Evolutionary conservation across 2,888 invertebrate genomes (phyloP).

Genomic region (Hipparchia sbordonii): DNA sequence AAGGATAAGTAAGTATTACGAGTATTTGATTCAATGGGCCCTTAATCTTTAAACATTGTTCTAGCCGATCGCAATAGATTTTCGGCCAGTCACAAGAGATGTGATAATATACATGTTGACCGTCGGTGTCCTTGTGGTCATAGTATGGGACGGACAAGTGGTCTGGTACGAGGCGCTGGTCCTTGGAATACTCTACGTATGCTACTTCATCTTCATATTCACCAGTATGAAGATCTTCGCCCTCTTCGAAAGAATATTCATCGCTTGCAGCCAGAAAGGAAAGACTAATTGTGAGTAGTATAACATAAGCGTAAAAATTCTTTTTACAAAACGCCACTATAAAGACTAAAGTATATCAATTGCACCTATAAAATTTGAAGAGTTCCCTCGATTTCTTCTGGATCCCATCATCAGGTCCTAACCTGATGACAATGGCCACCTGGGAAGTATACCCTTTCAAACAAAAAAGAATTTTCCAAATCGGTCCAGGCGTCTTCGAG

Average conservation of each 20-base stretch:
- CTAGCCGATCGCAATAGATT: slow-evolving; percentile 89
- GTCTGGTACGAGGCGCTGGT: slow-evolving; percentile 91
- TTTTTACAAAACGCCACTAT: too few species aligned
- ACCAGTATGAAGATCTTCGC: slow-evolving; percentile 81
- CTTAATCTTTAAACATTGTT: slow-evolving; percentile 41
- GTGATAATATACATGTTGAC: slow-evolving; percentile 89
- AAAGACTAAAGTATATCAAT: too few species aligned
- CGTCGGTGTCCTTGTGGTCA: slow-evolving; percentile 85
- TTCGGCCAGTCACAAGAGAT: slow-evolving; percentile 92
- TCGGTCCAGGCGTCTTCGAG: too few species aligned
- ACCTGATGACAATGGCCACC: too few species aligned
- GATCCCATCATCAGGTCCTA: too few species aligned
- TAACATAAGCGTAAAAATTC: too few species aligned
- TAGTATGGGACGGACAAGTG: slow-evolving; percentile 91
- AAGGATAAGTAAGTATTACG: too few species aligned
- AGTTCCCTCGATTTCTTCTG: too few species aligned
- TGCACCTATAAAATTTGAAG: too few species aligned
- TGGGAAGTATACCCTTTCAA: too few species aligned
- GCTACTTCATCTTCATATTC: slow-evolving; percentile 89
- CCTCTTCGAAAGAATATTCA: slow-evolving; percentile 50
- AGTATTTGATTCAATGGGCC: too few species aligned
- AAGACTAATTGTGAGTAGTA: slow-evolving; percentile 44
- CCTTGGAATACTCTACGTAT: slow-evolving; percentile 87
- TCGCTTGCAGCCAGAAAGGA: slow-evolving; percentile 41
- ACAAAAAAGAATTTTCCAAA: too few species aligned